phyloP scores from a whole-genome alignment of 2,797 vertebrate genomes.

The Hoplostethus mediterraneus region DNA sequence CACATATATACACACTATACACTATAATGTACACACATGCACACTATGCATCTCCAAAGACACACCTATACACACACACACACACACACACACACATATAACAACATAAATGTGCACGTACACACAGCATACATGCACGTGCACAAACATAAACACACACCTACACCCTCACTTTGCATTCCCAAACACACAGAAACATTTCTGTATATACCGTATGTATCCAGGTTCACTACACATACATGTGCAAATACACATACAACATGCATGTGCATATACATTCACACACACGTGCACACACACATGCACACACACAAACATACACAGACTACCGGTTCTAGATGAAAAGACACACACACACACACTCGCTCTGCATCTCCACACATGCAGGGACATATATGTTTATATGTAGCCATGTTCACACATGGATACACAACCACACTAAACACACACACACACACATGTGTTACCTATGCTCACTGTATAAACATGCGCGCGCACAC shows the following conservation, averaged over 20 bases:
- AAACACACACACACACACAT: slow-evolving; percentile 4
- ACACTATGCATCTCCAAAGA: background rate
- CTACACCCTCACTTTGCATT: background rate
- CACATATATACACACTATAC: slow-evolving; percentile 2
- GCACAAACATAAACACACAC: slow-evolving; percentile 1
- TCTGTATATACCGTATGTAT: no score
- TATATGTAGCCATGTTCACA: background rate
- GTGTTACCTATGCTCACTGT: background rate
- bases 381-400: background rate
- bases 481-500: background rate
- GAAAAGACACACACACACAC: background rate
- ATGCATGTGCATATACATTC: background rate
- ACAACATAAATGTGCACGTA: slow-evolving; percentile 5
- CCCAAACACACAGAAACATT: no score
- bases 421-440: background rate
- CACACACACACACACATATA: no score
- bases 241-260: background rate
- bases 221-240: background rate
- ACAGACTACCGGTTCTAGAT: no score
- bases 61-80: no score
- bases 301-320: background rate
- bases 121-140: background rate
- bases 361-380: background rate
- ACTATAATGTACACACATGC: slow-evolving; percentile 4
- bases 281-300: background rate